Conservation (phyloP, 2,797 vertebrate species). For the Anguilla anguilla region DNA sequence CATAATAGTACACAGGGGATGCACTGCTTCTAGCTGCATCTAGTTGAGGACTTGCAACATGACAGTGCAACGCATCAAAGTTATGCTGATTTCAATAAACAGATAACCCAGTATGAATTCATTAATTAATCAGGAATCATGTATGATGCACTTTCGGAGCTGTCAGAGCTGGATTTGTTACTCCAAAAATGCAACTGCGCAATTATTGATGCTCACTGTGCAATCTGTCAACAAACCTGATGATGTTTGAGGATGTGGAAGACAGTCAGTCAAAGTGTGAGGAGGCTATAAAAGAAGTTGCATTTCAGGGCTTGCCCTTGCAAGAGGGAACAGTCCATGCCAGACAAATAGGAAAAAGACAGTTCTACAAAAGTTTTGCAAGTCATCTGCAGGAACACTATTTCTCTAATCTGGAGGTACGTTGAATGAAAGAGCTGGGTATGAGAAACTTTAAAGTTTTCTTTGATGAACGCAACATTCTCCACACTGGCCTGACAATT, state of each 20-base stretch:
- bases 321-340: too few species aligned
- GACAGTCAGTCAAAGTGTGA: too few species aligned
- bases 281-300: too few species aligned
- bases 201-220: conserved; percentile 28
- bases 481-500: not conserved
- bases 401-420: not conserved
- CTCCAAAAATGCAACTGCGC: conserved; percentile 32
- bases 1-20: not conserved
- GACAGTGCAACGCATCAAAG: too few species aligned
- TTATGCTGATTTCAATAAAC: not conserved
- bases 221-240: conserved; percentile 25
- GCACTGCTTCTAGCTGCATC: not conserved
- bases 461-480: not conserved
- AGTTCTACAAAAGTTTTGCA: not conserved
- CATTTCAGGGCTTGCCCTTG: too few species aligned
- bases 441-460: not conserved
- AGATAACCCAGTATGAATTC: conserved; percentile 23
- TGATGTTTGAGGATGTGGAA: not conserved
- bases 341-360: not conserved
- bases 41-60: too few species aligned
- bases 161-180: conserved; percentile 33
- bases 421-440: not conserved
- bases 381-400: not conserved
- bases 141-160: conserved; percentile 30
- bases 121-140: conserved; percentile 29